These are phyloP conservation scores for Ditylenchus weischeri DNA, from an alignment of 2,888 invertebrate species.

Conservation along the genomic window DNA sequence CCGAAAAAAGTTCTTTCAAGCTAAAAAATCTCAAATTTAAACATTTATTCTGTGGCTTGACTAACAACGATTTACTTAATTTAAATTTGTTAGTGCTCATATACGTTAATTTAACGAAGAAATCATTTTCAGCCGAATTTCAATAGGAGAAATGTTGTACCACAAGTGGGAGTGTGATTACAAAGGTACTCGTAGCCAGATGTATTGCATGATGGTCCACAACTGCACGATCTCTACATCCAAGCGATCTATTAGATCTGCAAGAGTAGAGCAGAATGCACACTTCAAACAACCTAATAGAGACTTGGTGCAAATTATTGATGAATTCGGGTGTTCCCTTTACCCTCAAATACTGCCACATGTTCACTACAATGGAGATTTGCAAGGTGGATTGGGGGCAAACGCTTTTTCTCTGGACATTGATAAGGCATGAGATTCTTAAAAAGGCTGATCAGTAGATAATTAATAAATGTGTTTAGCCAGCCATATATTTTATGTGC, in stretches of 20 bases:
- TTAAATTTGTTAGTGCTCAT: no score
- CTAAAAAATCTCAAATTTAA: slow-evolving; percentile 8
- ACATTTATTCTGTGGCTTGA: background rate
- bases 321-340: slow-evolving; percentile 55
- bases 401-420: slow-evolving; percentile 55
- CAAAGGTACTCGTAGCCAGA: background rate
- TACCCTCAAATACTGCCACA: slow-evolving; percentile 54
- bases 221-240: slow-evolving; percentile 50
- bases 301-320: slow-evolving; percentile 50
- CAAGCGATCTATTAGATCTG: background rate
- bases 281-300: no score
- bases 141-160: slow-evolving; percentile 46
- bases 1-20: background rate
- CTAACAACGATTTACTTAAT: slow-evolving; percentile 1
- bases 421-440: slow-evolving; percentile 35
- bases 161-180: slow-evolving; percentile 27
- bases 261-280: no score
- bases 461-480: slow-evolving; percentile 30
- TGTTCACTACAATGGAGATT: slow-evolving; percentile 46
- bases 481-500: slow-evolving; percentile 55
- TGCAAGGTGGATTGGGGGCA: slow-evolving; percentile 48
- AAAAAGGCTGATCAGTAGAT: background rate
- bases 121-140: slow-evolving; percentile 36
- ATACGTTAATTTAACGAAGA: no score
- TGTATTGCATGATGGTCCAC: slow-evolving; percentile 56